phyloP scores from a whole-genome alignment of 2,888 invertebrate genomes.

The Lasioglossum calceatum region DNA sequence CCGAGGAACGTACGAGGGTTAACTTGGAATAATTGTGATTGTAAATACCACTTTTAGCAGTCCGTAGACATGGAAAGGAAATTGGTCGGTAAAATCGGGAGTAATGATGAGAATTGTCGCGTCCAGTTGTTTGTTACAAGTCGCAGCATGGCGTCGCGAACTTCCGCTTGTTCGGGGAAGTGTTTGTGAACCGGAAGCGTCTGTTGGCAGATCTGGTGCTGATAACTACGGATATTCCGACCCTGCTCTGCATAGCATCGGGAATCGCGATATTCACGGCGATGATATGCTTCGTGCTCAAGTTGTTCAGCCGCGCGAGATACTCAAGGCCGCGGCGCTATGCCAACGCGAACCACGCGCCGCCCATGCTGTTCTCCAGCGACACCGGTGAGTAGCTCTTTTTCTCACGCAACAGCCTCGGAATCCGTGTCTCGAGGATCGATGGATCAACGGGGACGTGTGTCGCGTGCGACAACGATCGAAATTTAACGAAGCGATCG shows the following conservation, averaged over 20 bases:
- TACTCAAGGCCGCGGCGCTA: conserved; percentile 90
- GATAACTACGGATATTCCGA: conserved; percentile 94
- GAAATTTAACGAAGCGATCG: background rate
- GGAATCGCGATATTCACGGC: conserved; percentile 94
- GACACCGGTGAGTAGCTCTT: conserved; percentile 89
- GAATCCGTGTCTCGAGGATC: background rate
- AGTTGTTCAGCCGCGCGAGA: conserved; percentile 90
- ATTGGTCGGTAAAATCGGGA: background rate
- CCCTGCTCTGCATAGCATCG: conserved; percentile 93
- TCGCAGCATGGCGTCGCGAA: background rate
- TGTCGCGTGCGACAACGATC: background rate
- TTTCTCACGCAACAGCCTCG: background rate
- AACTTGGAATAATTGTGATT: too few species aligned
- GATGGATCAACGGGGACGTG: background rate
- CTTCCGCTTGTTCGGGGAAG: background rate
- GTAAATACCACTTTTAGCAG: too few species aligned
- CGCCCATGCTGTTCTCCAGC: conserved; percentile 93
- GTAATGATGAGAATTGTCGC: too few species aligned
- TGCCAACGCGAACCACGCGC: conserved; percentile 93
- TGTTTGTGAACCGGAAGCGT: conserved; percentile 10
- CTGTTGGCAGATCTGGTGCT: conserved; percentile 89
- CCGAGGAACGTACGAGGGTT: too few species aligned
- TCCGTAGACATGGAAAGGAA: background rate
- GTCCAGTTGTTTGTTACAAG: background rate
- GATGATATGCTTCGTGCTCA: conserved; percentile 94